phyloP scores from a whole-genome alignment of 2,113 vertebrate genomes.

The Pluvianellus socialis region DNA sequence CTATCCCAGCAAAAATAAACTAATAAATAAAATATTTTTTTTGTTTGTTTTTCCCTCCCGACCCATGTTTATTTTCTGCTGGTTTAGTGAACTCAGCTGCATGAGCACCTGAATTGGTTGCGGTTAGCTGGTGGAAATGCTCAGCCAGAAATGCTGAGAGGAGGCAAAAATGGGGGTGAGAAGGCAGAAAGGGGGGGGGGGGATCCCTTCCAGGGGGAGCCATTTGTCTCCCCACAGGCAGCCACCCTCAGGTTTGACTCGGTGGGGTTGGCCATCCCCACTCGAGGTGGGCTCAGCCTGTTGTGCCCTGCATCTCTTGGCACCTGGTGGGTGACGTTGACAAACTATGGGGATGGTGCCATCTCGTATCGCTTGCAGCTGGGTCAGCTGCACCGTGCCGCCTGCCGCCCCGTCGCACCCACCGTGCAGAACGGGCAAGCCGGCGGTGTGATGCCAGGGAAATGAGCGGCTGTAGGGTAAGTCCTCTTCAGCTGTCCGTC shows the following conservation, averaged over 20 bases:
- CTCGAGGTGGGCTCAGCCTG: fast-evolving
- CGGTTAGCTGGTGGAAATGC: neutral
- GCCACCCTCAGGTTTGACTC: neutral
- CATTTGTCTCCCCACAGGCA: neutral
- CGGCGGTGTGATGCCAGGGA: fast-evolving
- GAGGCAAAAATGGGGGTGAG: neutral
- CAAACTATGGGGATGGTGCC: fast-evolving
- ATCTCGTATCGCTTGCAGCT: neutral
- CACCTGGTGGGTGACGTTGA: neutral
- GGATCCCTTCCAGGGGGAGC: neutral
- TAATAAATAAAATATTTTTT: neutral
- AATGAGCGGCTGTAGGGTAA: neutral
- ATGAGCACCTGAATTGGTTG: neutral
- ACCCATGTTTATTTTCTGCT: neutral
- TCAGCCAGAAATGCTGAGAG: neutral
- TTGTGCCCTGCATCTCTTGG: neutral
- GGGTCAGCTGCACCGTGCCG: neutral
- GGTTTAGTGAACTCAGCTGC: neutral
- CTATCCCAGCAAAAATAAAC: neutral
- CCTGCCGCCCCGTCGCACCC: neutral
- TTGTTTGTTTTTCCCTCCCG: no score
- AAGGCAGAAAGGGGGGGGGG: neutral
- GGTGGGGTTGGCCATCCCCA: fast-evolving
- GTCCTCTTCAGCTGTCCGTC: neutral
- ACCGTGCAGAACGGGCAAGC: fast-evolving